phyloP scores from a whole-genome alignment of 2,888 invertebrate species.

The Trissonchulus sp. region DNA sequence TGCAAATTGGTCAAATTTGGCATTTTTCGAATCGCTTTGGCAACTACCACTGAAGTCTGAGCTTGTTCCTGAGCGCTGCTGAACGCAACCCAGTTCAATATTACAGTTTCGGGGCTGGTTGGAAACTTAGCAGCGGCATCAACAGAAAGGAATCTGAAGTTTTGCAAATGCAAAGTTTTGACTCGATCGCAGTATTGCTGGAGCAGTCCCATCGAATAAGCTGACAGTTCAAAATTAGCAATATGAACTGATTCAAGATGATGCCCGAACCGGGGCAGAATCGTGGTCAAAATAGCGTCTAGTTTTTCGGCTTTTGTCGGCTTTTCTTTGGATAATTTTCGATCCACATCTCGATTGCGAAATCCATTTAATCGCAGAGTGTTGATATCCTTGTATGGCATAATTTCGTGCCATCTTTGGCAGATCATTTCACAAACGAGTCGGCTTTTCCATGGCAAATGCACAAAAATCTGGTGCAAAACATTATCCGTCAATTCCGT shows the following conservation, averaged over 20 bases:
- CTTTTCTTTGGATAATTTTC: too few relatives aligned
- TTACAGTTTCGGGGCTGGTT: neutral
- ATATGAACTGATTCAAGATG: neutral
- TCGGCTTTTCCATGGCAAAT: neutral
- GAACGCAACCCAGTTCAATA: neutral
- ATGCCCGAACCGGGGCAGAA: neutral
- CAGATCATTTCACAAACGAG: neutral
- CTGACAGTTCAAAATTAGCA: neutral
- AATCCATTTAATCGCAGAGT: too few relatives aligned
- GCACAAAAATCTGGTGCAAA: neutral
- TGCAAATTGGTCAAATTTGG: neutral
- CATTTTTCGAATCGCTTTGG: neutral
- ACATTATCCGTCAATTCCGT: neutral
- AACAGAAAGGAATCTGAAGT: neutral
- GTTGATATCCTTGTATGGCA: neutral
- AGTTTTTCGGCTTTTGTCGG: neutral
- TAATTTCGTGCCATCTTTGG: neutral
- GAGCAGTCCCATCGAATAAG: neutral
- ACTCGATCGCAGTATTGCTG: neutral
- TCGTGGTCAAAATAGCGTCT: neutral
- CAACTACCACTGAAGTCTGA: neutral
- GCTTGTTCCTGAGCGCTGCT: neutral
- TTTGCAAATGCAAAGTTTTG: neutral
- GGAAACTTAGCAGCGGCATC: neutral
- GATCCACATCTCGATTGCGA: neutral